Evolutionary conservation across 30 jellyfish, hydroid and myxozoan species (phyloP).

Genomic region (Chrysaora quinquecirrha): DNA sequence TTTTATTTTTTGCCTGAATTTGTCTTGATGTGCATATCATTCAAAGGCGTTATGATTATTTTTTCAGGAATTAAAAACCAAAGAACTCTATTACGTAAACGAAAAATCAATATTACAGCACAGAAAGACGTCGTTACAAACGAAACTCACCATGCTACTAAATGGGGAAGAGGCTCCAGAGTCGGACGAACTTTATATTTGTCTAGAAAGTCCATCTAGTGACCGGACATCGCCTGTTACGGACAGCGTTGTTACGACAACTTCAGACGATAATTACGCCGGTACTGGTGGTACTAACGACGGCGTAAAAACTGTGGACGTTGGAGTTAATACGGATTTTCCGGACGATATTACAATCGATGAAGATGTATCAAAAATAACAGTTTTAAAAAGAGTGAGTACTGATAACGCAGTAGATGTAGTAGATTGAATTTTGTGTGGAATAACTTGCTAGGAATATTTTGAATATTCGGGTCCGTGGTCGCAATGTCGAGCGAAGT

Average conservation of each 20-base stretch:
- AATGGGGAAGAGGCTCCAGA: neutral
- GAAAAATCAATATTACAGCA: conserved; percentile 20
- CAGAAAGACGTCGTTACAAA: neutral
- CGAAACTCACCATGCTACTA: conserved; percentile 9
- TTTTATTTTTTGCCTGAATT: too few relatives aligned
- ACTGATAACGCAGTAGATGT: too few relatives aligned
- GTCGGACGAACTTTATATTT: neutral
- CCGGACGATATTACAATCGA: neutral
- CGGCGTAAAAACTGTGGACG: neutral
- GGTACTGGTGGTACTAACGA: neutral
- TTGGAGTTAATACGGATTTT: conserved; percentile 45
- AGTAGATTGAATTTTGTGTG: too few relatives aligned
- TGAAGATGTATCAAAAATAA: neutral
- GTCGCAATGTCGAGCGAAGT: too few relatives aligned
- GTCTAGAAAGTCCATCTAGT: neutral
- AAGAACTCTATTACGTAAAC: neutral
- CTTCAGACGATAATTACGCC: neutral
- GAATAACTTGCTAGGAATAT: too few relatives aligned
- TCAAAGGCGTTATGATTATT: too few relatives aligned
- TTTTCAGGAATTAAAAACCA: conserved; percentile 13
- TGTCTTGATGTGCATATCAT: too few relatives aligned
- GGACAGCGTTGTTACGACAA: neutral
- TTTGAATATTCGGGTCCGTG: too few relatives aligned
- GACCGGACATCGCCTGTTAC: neutral
- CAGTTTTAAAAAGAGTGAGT: too few relatives aligned